Evolutionary conservation across 1,140 invertebrate genomes (phyloP), one percentile per base, ranked within the genome.

Genomic region (Ceratoteleas bidentatus): DNA sequence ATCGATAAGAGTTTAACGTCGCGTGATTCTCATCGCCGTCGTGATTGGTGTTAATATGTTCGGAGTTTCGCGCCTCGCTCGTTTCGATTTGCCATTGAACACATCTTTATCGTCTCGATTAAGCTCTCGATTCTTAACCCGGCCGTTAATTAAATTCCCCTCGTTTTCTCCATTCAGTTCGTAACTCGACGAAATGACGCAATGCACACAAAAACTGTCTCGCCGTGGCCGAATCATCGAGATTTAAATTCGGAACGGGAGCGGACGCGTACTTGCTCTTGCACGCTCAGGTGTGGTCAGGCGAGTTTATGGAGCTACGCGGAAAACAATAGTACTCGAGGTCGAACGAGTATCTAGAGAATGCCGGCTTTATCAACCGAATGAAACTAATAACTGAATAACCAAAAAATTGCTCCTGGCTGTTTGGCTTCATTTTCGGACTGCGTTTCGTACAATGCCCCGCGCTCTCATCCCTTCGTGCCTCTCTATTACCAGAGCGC

Each of bases 301-400:
- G 49, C 60, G 70, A 81, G 78, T 70, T 76, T 68, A 73, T 73
- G 73, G 80, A 73, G 68, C 53, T 74, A 49, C 58, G 72, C 61
- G 57, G 52, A 76, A 75, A 84, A 84, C 79, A 84, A 85, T 85
- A 74, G 80, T 70, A 72, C 76, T 75, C 70, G 69, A 84, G 77
- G 69, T 85, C 65, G 66, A 80, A 82, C 68, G 73, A 73, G 76
- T 60, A 81, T 79, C 75, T 76, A 61, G 83, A 65, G 79, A 86
- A 86, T 84, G 85, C 86, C 54, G 80, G 70, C 56, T 75, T 69
- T 66, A 82, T 85, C 85, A 82, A 69, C 84, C 87, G 88, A 90
- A 90, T 89, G 86, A 86, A 89, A 89, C 89, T 90, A 88, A 89
- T 90, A 89, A 90, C 89, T 88, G 88, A 87, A 88, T 88, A 89